A percentile compares a stretch with the other conserved stretches of the same genome.
Evolutionary conservation across 2,797 vertebrate genomes (phyloP).

Genomic region (Labeo calbasu): DNA sequence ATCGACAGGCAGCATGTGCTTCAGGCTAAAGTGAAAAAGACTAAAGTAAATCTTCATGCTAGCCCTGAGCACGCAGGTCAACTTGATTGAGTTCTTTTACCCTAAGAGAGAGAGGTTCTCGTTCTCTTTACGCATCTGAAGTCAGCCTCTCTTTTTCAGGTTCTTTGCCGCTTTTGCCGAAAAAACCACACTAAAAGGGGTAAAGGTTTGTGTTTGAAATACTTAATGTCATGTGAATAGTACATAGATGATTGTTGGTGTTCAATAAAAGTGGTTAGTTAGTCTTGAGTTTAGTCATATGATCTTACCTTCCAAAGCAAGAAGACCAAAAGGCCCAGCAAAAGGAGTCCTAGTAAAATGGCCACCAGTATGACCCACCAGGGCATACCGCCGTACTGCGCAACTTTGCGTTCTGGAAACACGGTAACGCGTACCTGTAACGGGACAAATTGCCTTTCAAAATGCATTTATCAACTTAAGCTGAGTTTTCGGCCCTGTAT

Average conservation of each 20-base stretch:
- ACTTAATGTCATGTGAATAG: not conserved
- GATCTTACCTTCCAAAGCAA: conserved; percentile 94
- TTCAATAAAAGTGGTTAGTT: not conserved
- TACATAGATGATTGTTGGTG: not conserved
- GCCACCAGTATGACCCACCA: conserved; percentile 96
- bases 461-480: not conserved
- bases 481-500: not conserved
- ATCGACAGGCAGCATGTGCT: conserved; percentile 62
- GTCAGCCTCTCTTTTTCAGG: conserved; percentile 97
- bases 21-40: conserved; percentile 61
- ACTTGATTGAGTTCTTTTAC: conserved; percentile 66
- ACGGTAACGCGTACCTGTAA: conserved; percentile 86
- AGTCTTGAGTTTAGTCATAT: conserved; percentile 2
- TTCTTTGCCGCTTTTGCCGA: conserved; percentile 91
- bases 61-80: conserved; percentile 69
- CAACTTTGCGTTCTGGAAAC: conserved; percentile 85
- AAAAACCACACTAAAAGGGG: conserved; percentile 96
- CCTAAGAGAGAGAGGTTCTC: conserved; percentile 60
- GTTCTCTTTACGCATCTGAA: conserved; percentile 87
- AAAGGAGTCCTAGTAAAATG: conserved; percentile 87
- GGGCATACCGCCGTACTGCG: conserved; percentile 82
- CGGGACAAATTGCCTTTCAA: not conserved
- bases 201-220: conserved; percentile 48
- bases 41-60: conserved; percentile 82
- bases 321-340: conserved; percentile 89